Percentiles rank a stretch among this genome's conserved stretches.
Conservation (phyloP, 2,113 vertebrate species). For the Rhinogobius similis region DNA sequence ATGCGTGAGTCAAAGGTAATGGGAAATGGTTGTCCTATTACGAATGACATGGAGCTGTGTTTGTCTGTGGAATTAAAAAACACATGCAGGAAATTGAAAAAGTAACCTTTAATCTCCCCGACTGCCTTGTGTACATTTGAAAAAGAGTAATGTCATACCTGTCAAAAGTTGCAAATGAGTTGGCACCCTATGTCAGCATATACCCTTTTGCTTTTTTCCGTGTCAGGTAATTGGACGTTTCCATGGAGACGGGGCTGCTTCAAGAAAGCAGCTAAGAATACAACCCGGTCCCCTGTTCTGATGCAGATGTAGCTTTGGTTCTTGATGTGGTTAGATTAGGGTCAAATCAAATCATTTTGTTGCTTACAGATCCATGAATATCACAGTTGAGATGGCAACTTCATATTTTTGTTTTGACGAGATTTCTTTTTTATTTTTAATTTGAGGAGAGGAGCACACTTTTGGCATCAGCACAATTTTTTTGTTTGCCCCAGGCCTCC, state of each 20-base stretch:
- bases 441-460: background rate
- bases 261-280: constrained; percentile 50
- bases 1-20: constrained; percentile 54
- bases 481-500: constrained; percentile 20
- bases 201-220: constrained; percentile 41
- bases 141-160: constrained; percentile 8
- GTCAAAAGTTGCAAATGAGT: constrained; percentile 35
- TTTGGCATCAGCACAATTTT: constrained; percentile 17
- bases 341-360: constrained; percentile 27
- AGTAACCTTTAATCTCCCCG: background rate
- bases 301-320: constrained; percentile 46
- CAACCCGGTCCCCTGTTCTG: constrained; percentile 26
- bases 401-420: background rate
- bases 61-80: constrained; percentile 9
- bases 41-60: constrained; percentile 30
- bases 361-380: constrained; percentile 5
- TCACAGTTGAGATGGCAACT: background rate
- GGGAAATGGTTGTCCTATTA: constrained; percentile 25
- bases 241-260: constrained; percentile 66
- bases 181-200: constrained; percentile 18
- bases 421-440: constrained; percentile 18
- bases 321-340: constrained; percentile 28
- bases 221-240: constrained; percentile 72
- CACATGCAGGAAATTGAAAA: background rate
- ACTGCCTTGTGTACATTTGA: constrained; percentile 17